Base-by-base conservation (phyloP, 1,140 invertebrate genomes). In the Drosophila simulans region DNA sequence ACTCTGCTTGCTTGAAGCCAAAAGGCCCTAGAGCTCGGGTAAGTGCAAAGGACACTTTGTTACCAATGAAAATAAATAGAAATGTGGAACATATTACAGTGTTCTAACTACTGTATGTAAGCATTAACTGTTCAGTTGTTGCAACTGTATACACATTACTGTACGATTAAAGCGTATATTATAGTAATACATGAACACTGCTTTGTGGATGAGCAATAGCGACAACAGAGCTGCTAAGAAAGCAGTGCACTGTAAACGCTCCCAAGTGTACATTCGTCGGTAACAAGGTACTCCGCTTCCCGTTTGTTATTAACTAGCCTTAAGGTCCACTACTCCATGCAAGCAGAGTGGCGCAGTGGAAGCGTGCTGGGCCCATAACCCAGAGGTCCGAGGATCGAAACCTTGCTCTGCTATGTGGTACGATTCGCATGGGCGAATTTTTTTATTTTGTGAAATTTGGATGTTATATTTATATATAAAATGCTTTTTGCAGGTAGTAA, bases 281-380 rank as follows among this genome's bases (percentile, higher is more conserved):
- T 49, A 49, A 49, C 5, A 15, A 12, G 4, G 48, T 49, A 13
- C 4, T 8, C 1, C 1, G 0, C 12, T 25, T 12, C 8, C 2
- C 20, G 45, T 27, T 27, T 15, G 1, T 10, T 13, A 5, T 10
- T 64, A 22, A 8, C 2, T 0, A 15, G 11, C 46, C n/a, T 46
- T 25, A 43, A 40, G 25, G 40, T 15, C 45, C 20, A 0, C 0
- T 0, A 0, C 0, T 0, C 0, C 25, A 52, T 53, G 22, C 27
- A 34, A 96, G 95, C 97, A 98, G 97, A 97, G 97, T 98, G 97
- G 97, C 97, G 97, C 97, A 97, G 97, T 96, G 97, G 97, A 97
- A 98, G 97, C 97, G 97, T 97, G 96, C 96, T 98, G 97, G 97
- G 97, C 97, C 96, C 97, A 97, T 97, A 98, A 97, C 97, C 97